Percentiles rank a stretch among this genome's conserved stretches.
Evolutionary conservation across 2,113 vertebrate species (phyloP).

Genomic region (Craseonycteris thonglongyai): DNA sequence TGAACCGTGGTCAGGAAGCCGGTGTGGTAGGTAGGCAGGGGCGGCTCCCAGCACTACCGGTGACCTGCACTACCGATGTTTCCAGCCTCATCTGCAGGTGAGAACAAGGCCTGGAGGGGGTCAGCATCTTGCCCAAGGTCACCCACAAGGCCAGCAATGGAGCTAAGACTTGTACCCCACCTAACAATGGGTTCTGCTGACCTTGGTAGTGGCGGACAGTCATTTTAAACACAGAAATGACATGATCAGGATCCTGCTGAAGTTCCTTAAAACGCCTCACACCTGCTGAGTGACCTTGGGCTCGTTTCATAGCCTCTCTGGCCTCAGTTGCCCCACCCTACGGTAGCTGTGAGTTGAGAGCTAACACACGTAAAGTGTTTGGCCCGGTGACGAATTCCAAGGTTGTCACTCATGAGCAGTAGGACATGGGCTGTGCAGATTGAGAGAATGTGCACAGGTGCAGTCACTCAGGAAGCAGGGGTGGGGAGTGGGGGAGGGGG

Average conservation of each 20-base stretch:
- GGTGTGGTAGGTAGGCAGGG: neutral
- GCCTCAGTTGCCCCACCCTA: neutral
- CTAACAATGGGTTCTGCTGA: neutral
- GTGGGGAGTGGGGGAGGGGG: too few species aligned
- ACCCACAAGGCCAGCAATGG: neutral
- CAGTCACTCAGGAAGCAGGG: neutral
- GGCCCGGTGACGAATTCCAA: neutral
- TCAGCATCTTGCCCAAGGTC: neutral
- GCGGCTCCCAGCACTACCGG: accelerated
- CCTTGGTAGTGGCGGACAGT: neutral
- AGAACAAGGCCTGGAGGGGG: neutral
- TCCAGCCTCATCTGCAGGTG: neutral
- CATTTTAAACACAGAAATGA: neutral
- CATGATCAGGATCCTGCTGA: neutral
- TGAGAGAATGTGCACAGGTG: neutral
- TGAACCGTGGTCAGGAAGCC: neutral
- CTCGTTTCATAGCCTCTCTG: neutral
- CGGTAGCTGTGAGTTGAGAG: neutral
- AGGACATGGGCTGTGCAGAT: neutral
- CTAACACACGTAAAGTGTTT: neutral
- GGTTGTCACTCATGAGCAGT: neutral
- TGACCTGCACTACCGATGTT: neutral
- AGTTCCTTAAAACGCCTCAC: neutral
- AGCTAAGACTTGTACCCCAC: too few species aligned
- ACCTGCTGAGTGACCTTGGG: neutral